Evolutionary conservation across 2,113 vertebrate species (phyloP), one percentile per base, ranked within the genome.

Genomic region (Gavia stellata): DNA sequence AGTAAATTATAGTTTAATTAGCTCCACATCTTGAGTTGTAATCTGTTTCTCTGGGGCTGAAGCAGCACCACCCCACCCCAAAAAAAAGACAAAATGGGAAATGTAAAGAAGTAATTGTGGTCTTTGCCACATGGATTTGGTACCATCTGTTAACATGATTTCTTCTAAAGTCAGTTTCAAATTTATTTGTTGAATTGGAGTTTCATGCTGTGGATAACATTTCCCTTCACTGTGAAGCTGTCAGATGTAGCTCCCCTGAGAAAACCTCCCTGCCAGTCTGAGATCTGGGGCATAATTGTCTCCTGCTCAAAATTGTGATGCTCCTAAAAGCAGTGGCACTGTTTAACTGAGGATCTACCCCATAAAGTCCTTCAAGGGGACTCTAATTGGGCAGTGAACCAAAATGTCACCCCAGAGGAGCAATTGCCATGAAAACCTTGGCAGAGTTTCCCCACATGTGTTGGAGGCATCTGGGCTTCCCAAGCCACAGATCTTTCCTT

Each of bases 1-100:
- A 84, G 83, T 84, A 17, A 68, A 56, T 95, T 96, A 50, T 19
- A 86, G 49, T 84, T 93, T 96, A 94, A 92, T 94, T 92, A 94
- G 65, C 49, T 92, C 36, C 23, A 65, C 36, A 88, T 89, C 88
- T 84, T 95, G 68, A 88, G 55, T 94, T 34, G 25, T 94, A 65
- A 89, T 81, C 56, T 94, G 31, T 83, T 95, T 94, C 88, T 88
- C 52, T 75, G 68, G 34, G 56, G 24, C 81, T 90, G 65, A 90
- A 86, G 36, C 11, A n/a, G n/a, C n/a, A n/a, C n/a, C n/a, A n/a
- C n/a, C n/a, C n/a, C n/a, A n/a, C n/a, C n/a, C n/a, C n/a, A n/a
- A n/a, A n/a, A n/a, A n/a, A 17, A 52, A 62, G 34, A 45, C 23
- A 86, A 93, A 88, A 90, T 73, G 44, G 3, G 1, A 90, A 90